These are phyloP conservation scores for Proctacanthus coquilletti DNA, from an alignment of 1,140 invertebrate genomes.

Conservation along the genomic window DNA sequence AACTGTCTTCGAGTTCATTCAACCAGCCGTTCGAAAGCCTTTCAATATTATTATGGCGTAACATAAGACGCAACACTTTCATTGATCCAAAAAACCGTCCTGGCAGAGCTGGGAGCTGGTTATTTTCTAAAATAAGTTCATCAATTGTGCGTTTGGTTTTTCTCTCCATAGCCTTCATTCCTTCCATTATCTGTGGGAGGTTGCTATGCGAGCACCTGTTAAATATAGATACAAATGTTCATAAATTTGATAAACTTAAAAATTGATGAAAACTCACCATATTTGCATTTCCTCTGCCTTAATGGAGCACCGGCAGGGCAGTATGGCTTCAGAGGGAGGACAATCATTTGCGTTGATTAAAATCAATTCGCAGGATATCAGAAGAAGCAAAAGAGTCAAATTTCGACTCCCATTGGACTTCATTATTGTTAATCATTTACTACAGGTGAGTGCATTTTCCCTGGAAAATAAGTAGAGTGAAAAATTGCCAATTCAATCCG, in stretches of 20 bases:
- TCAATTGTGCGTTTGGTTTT: constrained; percentile 55
- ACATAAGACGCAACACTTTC: constrained; percentile 59
- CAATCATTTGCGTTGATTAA: constrained; percentile 17
- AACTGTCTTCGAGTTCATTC: constrained; percentile 52
- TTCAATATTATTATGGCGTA: constrained; percentile 68
- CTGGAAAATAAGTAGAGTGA: no score
- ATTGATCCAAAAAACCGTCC: constrained; percentile 59
- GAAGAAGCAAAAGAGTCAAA: no score
- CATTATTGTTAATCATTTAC: no score
- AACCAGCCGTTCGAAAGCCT: constrained; percentile 66
- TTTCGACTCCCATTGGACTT: no score
- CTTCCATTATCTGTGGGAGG: constrained; percentile 53
- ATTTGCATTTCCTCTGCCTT: constrained; percentile 34
- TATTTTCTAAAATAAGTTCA: constrained; percentile 73
- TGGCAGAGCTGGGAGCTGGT: constrained; percentile 62
- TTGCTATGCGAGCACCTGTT: constrained; percentile 75
- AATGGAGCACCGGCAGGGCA: constrained; percentile 33
- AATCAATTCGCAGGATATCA: no score
- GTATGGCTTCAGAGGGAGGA: constrained; percentile 32
- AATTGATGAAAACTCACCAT: constrained; percentile 23
- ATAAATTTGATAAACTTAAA: constrained; percentile 5
- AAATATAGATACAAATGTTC: constrained; percentile 11
- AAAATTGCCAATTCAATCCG: no score
- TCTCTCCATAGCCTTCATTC: constrained; percentile 51
- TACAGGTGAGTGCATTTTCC: no score